A percentile compares a stretch with the other conserved stretches of the same genome.
Conservation (phyloP, 2,797 vertebrate species). For the Pangasius sanitwongsei region DNA sequence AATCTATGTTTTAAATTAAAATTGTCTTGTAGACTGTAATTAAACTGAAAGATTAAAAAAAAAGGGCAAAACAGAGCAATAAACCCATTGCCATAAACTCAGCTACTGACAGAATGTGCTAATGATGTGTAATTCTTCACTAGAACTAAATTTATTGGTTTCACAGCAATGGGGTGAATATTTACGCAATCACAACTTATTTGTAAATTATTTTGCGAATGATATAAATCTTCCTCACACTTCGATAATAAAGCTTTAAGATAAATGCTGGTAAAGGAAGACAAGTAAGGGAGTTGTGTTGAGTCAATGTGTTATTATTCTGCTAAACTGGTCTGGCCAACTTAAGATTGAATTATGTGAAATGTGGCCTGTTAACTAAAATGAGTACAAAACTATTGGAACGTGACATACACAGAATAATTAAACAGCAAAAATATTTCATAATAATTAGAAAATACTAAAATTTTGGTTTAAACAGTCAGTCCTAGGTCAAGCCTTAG, state of each 20-base stretch:
- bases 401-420: not conserved
- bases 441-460: not conserved
- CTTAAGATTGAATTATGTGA: not conserved
- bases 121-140: not conserved
- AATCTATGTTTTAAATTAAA: not conserved
- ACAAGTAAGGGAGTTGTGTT: not conserved
- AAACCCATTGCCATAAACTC: not conserved
- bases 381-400: not conserved
- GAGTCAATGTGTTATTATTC: not conserved
- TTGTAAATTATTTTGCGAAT: not conserved
- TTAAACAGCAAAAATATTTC: not conserved
- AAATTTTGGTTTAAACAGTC: not conserved
- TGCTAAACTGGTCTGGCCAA: not conserved
- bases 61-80: not conserved
- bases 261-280: not conserved
- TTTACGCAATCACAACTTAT: not conserved
- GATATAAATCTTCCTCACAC: not conserved
- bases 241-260: not conserved
- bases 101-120: not conserved
- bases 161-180: not conserved
- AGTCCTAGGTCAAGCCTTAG: not conserved
- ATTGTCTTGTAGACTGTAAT: not conserved
- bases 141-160: not conserved
- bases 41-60: not conserved
- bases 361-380: not conserved